These are phyloP conservation scores for Marronus borbonicus DNA, from an alignment of 2,888 invertebrate species.

Conservation along the genomic window DNA sequence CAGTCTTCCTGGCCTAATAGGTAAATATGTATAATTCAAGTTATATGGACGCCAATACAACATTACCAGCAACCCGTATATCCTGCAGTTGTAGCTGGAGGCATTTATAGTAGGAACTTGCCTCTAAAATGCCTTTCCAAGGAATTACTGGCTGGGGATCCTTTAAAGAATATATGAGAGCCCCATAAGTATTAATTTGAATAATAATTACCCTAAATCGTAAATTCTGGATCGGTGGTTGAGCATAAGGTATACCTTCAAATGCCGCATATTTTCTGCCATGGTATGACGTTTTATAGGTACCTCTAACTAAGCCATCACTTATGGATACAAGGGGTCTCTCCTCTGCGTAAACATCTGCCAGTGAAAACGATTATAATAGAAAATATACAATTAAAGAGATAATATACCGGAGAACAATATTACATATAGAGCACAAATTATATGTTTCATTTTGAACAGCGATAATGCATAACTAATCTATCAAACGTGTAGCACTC, in stretches of 20 bases:
- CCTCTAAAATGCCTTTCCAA: conserved; percentile 60
- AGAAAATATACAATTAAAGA: neutral
- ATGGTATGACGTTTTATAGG: conserved; percentile 41
- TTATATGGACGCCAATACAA: conserved; percentile 66
- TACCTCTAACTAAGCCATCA: conserved; percentile 44
- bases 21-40: neutral
- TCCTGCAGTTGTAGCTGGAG: conserved; percentile 50
- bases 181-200: neutral
- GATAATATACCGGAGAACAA: conserved; percentile 8
- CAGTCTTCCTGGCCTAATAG: conserved; percentile 77
- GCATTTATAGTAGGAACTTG: conserved; percentile 61
- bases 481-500: neutral
- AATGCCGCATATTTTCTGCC: conserved; percentile 46
- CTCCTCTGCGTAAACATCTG: conserved; percentile 34
- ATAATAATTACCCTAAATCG: conserved; percentile 45
- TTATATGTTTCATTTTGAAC: neutral
- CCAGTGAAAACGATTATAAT: neutral
- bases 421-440: neutral
- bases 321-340: conserved; percentile 26
- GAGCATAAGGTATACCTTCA: conserved; percentile 51
- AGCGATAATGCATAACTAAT: neutral
- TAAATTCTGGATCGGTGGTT: conserved; percentile 43
- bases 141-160: conserved; percentile 59
- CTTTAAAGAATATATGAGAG: conserved; percentile 50
- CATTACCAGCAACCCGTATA: conserved; percentile 27